Percentiles rank a stretch among this genome's conserved stretches.
phyloP scores from a whole-genome alignment of 2,797 vertebrate genomes.

The Decapterus maruadsi region DNA sequence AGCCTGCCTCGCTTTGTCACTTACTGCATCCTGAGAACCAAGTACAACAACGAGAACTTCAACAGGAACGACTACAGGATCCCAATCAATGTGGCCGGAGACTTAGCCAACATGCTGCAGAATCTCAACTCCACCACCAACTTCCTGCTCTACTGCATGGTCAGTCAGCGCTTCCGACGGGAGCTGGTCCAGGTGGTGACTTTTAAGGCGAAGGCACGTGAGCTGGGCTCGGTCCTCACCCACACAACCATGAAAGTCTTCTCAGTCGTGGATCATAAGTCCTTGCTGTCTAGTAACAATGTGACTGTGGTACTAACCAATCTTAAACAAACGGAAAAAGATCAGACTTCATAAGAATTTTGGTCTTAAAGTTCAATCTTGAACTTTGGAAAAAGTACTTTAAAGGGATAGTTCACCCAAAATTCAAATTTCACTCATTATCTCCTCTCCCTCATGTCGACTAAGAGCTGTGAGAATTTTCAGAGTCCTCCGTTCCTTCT shows the following conservation, averaged over 20 bases:
- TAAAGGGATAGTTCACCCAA: too few relatives aligned
- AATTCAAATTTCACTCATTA: too few relatives aligned
- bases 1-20: constrained; percentile 86
- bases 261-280: constrained; percentile 67
- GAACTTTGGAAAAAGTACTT: too few relatives aligned
- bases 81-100: constrained; percentile 81
- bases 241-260: constrained; percentile 83
- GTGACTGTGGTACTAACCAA: constrained; percentile 71
- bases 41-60: constrained; percentile 78
- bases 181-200: constrained; percentile 74
- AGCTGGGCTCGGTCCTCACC: constrained; percentile 67
- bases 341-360: background rate
- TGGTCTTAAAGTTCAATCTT: too few relatives aligned
- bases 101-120: constrained; percentile 87
- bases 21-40: constrained; percentile 87
- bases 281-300: background rate
- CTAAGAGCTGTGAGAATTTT: too few relatives aligned
- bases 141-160: constrained; percentile 88
- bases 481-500: too few relatives aligned
- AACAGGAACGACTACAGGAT: constrained; percentile 83
- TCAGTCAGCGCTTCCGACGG: constrained; percentile 80
- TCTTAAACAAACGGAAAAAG: constrained; percentile 50
- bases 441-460: too few relatives aligned
- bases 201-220: constrained; percentile 50
- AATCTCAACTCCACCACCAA: constrained; percentile 89